A percentile compares a stretch with the other conserved stretches of the same genome.
Conservation (phyloP, 2,888 invertebrate genomes). For the Campaea margaritaria region DNA sequence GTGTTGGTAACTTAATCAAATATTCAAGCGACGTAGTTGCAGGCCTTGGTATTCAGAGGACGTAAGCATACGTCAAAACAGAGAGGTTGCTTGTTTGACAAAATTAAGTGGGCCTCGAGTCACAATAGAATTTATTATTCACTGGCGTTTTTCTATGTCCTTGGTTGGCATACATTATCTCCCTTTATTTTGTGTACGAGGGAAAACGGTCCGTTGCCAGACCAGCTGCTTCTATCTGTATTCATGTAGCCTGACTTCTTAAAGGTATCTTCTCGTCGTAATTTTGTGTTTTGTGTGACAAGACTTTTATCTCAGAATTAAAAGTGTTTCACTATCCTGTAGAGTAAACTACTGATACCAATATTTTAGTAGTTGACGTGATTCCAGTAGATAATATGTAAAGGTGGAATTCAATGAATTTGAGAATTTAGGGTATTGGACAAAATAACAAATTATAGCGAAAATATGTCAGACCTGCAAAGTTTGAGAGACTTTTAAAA, state of each 20-base stretch:
- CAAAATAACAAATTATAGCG: no score
- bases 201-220: slow-evolving; percentile 26
- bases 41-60: slow-evolving; percentile 48
- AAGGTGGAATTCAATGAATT: no score
- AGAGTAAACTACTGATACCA: no score
- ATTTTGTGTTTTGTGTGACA: no score
- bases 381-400: no score
- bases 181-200: slow-evolving; percentile 25
- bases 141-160: slow-evolving; percentile 35
- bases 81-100: slow-evolving; percentile 63
- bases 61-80: slow-evolving; percentile 61
- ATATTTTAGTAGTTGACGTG: no score
- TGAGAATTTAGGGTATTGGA: no score
- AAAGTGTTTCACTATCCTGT: no score
- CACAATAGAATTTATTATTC: slow-evolving; percentile 59
- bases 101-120: slow-evolving; percentile 63
- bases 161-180: slow-evolving; percentile 34
- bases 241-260: slow-evolving; percentile 8
- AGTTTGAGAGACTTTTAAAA: no score
- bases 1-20: slow-evolving; percentile 62
- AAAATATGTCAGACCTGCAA: no score
- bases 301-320: no score
- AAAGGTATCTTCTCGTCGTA: slow-evolving; percentile 1
- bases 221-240: slow-evolving; percentile 22
- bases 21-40: slow-evolving; percentile 56